A percentile compares a stretch with the other conserved stretches of the same genome.
phyloP scores from a whole-genome alignment of 2,797 vertebrate species.

The Hydrophis major region DNA sequence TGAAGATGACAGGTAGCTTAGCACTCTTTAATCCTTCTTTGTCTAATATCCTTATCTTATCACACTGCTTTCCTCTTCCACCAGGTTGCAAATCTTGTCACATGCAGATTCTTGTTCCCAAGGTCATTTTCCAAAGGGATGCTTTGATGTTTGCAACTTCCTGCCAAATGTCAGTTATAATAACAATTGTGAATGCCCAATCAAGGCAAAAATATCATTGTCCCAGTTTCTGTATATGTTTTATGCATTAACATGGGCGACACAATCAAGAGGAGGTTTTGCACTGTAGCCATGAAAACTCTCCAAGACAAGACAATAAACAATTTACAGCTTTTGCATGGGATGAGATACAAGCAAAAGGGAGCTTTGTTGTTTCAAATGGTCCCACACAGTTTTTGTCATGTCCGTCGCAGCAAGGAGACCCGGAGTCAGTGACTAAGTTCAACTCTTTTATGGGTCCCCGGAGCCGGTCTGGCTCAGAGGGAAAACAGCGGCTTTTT shows the following conservation, averaged over 20 bases:
- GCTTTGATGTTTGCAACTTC: background rate
- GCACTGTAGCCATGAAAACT: background rate
- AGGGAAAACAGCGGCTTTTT: no score
- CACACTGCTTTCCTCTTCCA: background rate
- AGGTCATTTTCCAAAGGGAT: background rate
- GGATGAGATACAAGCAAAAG: background rate
- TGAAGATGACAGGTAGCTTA: background rate
- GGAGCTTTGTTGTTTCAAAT: background rate
- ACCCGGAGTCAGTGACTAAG: no score
- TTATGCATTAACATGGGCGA: background rate
- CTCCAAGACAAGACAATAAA: background rate
- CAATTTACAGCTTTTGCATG: background rate
- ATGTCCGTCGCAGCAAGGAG: no score
- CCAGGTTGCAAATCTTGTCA: background rate
- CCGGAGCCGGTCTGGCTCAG: no score
- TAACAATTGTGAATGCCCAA: background rate
- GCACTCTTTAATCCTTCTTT: conserved; percentile 3
- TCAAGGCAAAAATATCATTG: background rate
- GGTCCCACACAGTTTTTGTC: background rate
- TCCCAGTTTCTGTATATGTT: background rate
- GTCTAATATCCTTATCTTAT: conserved; percentile 22
- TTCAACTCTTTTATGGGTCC: no score
- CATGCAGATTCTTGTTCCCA: background rate
- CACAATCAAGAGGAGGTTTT: background rate
- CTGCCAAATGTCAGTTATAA: background rate